phyloP scores from a whole-genome alignment of 2,888 invertebrate species.

The Platynereis dumerilii region DNA sequence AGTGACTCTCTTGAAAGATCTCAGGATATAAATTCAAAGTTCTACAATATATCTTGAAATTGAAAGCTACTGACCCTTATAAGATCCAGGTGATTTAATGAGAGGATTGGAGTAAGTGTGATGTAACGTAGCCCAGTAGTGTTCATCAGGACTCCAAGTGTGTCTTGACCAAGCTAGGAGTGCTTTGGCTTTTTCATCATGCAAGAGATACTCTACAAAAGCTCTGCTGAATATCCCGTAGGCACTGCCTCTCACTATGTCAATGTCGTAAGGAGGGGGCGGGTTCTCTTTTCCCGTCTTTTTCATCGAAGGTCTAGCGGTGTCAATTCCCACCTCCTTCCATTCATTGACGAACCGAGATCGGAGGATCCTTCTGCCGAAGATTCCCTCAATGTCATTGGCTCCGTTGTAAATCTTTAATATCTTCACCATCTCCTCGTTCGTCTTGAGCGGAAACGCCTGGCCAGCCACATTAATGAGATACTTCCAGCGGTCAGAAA shows the following conservation, averaged over 20 bases:
- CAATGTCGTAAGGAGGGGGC: slow-evolving; percentile 41
- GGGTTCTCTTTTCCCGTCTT: slow-evolving; percentile 39
- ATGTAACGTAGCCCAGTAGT: slow-evolving; percentile 60
- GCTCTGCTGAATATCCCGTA: slow-evolving; percentile 57
- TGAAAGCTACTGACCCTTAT: slow-evolving; percentile 51
- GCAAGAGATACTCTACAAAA: slow-evolving; percentile 55
- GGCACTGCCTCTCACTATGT: slow-evolving; percentile 57
- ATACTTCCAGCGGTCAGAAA: slow-evolving; percentile 51
- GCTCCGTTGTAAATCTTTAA: slow-evolving; percentile 58
- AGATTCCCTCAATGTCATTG: slow-evolving; percentile 61
- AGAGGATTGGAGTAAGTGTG: slow-evolving; percentile 48
- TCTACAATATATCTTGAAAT: too few relatives aligned
- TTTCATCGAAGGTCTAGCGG: slow-evolving; percentile 32
- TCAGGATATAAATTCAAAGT: too few relatives aligned
- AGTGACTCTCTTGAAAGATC: too few relatives aligned
- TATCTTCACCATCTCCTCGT: slow-evolving; percentile 58
- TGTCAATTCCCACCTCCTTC: slow-evolving; percentile 32
- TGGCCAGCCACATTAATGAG: slow-evolving; percentile 60
- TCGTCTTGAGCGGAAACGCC: slow-evolving; percentile 59
- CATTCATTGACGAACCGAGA: slow-evolving; percentile 37
- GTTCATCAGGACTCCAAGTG: slow-evolving; percentile 59
- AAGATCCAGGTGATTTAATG: slow-evolving; percentile 54
- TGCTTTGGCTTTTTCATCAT: slow-evolving; percentile 45
- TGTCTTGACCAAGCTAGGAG: slow-evolving; percentile 54
- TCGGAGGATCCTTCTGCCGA: slow-evolving; percentile 41